These are phyloP conservation scores for Platyrinchus mystaceus DNA, from an alignment of 2,797 vertebrate genomes.

Conservation along the genomic window DNA sequence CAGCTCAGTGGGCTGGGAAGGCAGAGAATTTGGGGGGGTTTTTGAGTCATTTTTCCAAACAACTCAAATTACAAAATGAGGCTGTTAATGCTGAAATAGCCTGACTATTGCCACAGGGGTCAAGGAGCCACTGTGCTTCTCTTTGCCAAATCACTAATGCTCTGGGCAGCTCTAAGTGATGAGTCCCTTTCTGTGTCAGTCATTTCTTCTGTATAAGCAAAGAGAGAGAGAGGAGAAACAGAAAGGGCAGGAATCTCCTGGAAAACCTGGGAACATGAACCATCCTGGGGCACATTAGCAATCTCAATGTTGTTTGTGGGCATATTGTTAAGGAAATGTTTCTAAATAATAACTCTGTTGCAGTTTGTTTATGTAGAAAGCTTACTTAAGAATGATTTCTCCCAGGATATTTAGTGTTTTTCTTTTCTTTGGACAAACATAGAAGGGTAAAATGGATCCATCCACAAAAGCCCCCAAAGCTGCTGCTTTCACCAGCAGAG, in stretches of 20 bases:
- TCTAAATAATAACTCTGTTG: not conserved
- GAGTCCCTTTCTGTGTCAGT: not conserved
- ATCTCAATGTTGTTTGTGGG: not conserved
- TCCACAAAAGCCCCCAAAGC: constrained; percentile 42
- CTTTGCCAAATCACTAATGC: not conserved
- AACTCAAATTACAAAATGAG: not conserved
- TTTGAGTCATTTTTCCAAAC: not conserved
- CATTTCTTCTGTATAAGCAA: not conserved
- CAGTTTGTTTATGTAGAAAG: not conserved
- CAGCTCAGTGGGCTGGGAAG: not conserved
- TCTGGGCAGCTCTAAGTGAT: not conserved
- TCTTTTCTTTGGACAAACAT: not conserved
- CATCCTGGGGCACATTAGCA: not conserved
- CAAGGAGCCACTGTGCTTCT: not conserved
- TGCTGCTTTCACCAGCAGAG: constrained; percentile 32
- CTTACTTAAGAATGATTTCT: not conserved
- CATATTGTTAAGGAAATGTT: constrained; percentile 1
- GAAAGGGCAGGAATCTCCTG: not conserved
- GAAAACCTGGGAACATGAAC: not conserved
- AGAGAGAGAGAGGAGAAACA: not conserved
- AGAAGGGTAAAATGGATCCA: constrained; percentile 39
- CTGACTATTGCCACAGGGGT: fast-evolving
- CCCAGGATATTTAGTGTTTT: not conserved
- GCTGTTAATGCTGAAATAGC: not conserved
- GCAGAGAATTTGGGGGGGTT: fast-evolving